Evolutionary conservation across 2,888 invertebrate genomes (phyloP).

Genomic region (Petrolisthes cinctipes): DNA sequence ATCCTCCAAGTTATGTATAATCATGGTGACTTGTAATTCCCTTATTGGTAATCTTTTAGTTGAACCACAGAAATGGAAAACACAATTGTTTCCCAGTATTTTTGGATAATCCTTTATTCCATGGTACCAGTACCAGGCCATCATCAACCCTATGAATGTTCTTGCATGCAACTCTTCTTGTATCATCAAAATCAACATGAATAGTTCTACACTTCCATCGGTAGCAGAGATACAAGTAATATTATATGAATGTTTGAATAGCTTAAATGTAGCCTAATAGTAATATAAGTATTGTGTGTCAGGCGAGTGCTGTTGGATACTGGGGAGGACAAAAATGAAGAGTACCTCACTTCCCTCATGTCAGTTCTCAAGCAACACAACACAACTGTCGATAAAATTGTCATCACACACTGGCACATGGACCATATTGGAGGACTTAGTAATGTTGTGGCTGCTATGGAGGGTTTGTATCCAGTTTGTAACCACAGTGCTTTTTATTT

Average conservation of each 20-base stretch:
- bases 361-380: constrained; percentile 80
- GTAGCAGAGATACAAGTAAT: background rate
- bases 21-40: too few species aligned
- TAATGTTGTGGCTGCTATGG: constrained; percentile 73
- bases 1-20: too few species aligned
- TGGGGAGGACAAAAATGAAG: constrained; percentile 83
- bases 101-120: too few species aligned
- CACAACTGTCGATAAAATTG: constrained; percentile 83
- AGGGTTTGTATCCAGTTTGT: constrained; percentile 10
- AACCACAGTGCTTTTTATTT: background rate
- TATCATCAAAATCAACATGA: too few species aligned
- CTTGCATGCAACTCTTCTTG: background rate
- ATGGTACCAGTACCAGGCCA: too few species aligned
- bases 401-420: constrained; percentile 95
- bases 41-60: too few species aligned
- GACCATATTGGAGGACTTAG: constrained; percentile 94
- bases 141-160: background rate
- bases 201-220: too few species aligned
- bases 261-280: background rate
- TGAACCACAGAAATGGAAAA: too few species aligned
- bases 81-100: too few species aligned
- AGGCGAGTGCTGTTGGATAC: constrained; percentile 93
- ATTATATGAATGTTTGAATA: background rate
- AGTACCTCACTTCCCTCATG: constrained; percentile 82
- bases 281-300: constrained; percentile 32